Base-by-base conservation (phyloP, 2,113 vertebrate genomes). In the Sorex fumeus region DNA sequence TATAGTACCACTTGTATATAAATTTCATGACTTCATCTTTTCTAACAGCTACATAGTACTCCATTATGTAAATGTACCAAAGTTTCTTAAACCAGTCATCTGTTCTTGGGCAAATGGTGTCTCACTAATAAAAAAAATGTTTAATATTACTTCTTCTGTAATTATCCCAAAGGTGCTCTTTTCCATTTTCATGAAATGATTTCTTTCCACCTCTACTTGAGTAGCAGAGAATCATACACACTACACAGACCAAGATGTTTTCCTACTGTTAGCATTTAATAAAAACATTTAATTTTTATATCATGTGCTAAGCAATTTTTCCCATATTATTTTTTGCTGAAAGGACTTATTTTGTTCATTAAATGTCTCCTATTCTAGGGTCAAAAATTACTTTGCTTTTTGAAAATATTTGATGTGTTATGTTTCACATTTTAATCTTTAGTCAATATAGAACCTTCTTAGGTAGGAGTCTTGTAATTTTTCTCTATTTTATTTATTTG, bases 381-480 rank as follows among this genome's bases (percentile, higher is more conserved):
- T 45, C n/a, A 66, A 32, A 87, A 90, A 71, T 5, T 21, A 3
- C 21, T 40, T 82, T 4, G 23, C 47, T 75, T 30, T 30, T 69
- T 23, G 15, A 32, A 64, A 79, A 57, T 23, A 40, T n/a, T 34
- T 87, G 57, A 57, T 79, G 66, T 64, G 80, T 78, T 60, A 11
- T 60, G 34, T 90, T 75, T 83, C n/a, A 76, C 23, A 77, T 27
- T 80, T 74, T 87, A 8, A 70, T 76, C 21, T 83, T 66, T 75
- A 76, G 80, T 71, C 84, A 75, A 67, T 8, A 8, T 76, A 13
- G 30, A 88, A 45, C 27, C 16, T 75, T 32, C 18, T 77, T 89
- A 78, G 30, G 8, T 57, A 28, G 11, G 21, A 53, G 47, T 60
- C 34, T 34, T 71, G 4, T 81, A 75, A 53, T 90, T 88, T 80